phyloP scores from a whole-genome alignment of 2,113 vertebrate species.

The Brienomyrus longianalis region DNA sequence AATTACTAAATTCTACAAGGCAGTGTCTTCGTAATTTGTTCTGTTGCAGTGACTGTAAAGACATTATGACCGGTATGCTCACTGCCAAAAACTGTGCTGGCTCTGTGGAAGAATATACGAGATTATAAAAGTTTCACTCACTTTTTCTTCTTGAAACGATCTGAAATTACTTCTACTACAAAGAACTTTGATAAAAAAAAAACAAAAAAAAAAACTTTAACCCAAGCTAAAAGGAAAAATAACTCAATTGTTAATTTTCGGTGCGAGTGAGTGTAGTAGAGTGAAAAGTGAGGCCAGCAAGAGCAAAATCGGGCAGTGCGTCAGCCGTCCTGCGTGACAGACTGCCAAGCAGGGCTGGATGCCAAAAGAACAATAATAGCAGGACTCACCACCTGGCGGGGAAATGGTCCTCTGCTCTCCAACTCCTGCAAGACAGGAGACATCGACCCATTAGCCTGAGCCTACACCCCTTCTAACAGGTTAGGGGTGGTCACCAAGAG shows the following conservation, averaged over 20 bases:
- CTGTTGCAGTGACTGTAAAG: neutral
- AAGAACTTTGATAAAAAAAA: neutral
- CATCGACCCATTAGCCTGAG: conserved; percentile 6
- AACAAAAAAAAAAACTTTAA: neutral
- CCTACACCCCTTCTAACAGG: too few species aligned
- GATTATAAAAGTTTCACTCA: neutral
- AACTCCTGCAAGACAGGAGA: conserved; percentile 53
- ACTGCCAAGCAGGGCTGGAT: conserved; percentile 20
- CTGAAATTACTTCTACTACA: neutral
- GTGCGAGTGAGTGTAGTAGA: neutral
- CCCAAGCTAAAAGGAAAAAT: neutral
- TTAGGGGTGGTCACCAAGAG: neutral
- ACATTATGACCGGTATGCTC: neutral
- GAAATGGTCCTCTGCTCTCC: conserved; percentile 61
- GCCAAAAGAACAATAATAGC: conserved; percentile 32
- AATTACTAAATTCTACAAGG: neutral
- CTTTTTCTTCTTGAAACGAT: neutral
- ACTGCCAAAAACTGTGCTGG: neutral
- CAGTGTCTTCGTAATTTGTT: neutral
- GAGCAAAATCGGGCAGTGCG: conserved; percentile 15
- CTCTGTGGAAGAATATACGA: neutral
- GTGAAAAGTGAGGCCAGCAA: conserved; percentile 11
- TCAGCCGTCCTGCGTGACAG: conserved; percentile 26
- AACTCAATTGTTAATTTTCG: neutral
- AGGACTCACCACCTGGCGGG: conserved; percentile 62